Evolutionary conservation across 2,797 vertebrate species (phyloP), one percentile per base, ranked within the genome.

Genomic region (Graptemys geographica): DNA sequence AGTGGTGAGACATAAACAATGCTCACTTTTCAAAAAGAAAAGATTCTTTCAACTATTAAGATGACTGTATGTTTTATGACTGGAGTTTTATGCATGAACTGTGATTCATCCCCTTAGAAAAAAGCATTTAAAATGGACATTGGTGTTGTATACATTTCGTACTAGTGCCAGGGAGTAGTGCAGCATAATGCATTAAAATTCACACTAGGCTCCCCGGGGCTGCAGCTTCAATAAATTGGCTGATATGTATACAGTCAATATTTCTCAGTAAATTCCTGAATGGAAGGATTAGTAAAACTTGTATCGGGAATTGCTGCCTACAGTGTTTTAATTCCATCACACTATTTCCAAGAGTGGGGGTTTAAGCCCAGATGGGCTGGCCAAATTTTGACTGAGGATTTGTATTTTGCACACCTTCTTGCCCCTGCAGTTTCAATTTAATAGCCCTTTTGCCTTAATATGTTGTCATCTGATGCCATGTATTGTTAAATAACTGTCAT

Each of bases 401-500:
- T 97, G 89, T 57, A 59, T 94, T 97, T 96, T 92, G 87, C 93
- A 90, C 94, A 94, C 93, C 93, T 97, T 47, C 90, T 95, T 96
- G 90, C 80, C 87, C 57, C 87, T 93, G 80, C 55, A 94, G 89
- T 95, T 74, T 96, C 93, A 95, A 90, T 94, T 96, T 96, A 93
- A 94, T 95, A 88, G 89, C 94, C 90, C 94, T 96, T 83, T 94
- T 89, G 25, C 93, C 57, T 96, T 96, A 96, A 96, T 96, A 88
- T 5, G 0, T 84, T 94, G 89, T 92, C 96, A 78, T 55, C 72
- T 2, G 44, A 94, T 94, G 91, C 94, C 94, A 96, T 92, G 78
- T 95, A 96, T 95, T 96, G 92, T 96, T 96, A 92, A 96, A 95
- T 92, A 96, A 95, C 94, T 95, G 95, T 90, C 90, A 90, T 79